A percentile compares a stretch with the other conserved stretches of the same genome.
phyloP scores from a whole-genome alignment of 2,797 vertebrate species.

The Melanotaenia boesemani region DNA sequence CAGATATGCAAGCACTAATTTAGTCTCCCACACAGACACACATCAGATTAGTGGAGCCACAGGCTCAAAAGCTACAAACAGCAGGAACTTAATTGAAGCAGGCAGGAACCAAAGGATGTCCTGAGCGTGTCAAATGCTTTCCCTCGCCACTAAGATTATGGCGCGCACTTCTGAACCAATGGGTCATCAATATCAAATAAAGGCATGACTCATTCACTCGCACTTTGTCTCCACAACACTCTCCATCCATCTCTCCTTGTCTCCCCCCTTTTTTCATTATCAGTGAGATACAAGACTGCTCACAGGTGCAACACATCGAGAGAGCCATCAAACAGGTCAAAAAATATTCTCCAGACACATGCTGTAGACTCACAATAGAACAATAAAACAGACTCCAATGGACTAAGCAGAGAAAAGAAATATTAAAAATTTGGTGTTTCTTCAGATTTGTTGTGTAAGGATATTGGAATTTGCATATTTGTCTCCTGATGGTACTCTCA shows the following conservation, averaged over 20 bases:
- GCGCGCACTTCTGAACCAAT: constrained; percentile 66
- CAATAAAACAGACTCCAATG: constrained; percentile 42
- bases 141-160: constrained; percentile 50
- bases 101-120: constrained; percentile 73
- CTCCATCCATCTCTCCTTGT: constrained; percentile 17
- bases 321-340: constrained; percentile 62
- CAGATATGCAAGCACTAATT: constrained; percentile 30
- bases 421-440: constrained; percentile 3
- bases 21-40: constrained; percentile 45
- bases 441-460: too few species aligned
- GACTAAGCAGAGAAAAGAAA: constrained; percentile 21
- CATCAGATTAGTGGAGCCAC: constrained; percentile 71
- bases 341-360: constrained; percentile 59
- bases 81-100: constrained; percentile 83
- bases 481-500: background rate
- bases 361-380: constrained; percentile 41
- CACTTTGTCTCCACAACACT: constrained; percentile 16
- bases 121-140: constrained; percentile 65
- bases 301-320: constrained; percentile 60
- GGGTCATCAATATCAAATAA: constrained; percentile 78
- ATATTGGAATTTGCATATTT: background rate
- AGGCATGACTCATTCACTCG: constrained; percentile 52
- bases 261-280: constrained; percentile 61
- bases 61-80: constrained; percentile 76
- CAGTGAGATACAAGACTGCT: constrained; percentile 72